Evolutionary conservation across 2,797 vertebrate genomes (phyloP), one percentile per base, ranked within the genome.

Genomic region (Loris lydekkerianus): DNA sequence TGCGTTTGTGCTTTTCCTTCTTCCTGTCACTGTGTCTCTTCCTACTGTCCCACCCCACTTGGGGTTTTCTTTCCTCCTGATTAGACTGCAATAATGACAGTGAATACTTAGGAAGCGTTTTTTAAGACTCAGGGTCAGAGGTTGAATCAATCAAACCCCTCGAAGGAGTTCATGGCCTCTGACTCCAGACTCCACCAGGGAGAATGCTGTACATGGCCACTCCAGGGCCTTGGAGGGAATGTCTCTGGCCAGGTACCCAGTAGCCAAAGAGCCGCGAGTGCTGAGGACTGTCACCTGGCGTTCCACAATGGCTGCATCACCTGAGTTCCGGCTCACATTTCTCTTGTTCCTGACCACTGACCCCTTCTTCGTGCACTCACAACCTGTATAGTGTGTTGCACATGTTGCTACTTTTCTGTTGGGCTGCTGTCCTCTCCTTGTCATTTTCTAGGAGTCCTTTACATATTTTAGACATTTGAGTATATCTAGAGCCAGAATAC

Each of bases 251-350:
- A 3, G 63, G 14, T 67, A 67, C 63, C 29, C 29, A 17, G 63
- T 29, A n/a, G 63, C 63, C 31, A 31, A 15, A 15, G 67, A 29
- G n/a, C 46, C 31, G 7, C 5, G 25, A 60, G 37, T 7, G 13
- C 60, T 0, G 3, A 49, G 20, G 20, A 2, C 17, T 8, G 46
- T 14, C 72, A 3, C 31, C 3, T 3, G 2, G 13, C 13, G 4
- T 27, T 61, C n/a, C 18, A 37, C 34, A 80, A 10, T 0, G 0
- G 5, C 4, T 3, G 13, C 0, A 9, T 29, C 0, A 5, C 27
- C 14, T 17, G 0, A 4, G 5, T 7, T n/a, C 56, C 85, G n/a
- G 0, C 4, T 2, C 1, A 1, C 3, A 4, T 7, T 7, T 73
- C 58, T 63, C 58, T 63, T 29, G 3, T 58, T 8, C 34, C 60